Conservation (phyloP, 2,888 invertebrate species). For the Vannuccia rotundouncinata region DNA sequence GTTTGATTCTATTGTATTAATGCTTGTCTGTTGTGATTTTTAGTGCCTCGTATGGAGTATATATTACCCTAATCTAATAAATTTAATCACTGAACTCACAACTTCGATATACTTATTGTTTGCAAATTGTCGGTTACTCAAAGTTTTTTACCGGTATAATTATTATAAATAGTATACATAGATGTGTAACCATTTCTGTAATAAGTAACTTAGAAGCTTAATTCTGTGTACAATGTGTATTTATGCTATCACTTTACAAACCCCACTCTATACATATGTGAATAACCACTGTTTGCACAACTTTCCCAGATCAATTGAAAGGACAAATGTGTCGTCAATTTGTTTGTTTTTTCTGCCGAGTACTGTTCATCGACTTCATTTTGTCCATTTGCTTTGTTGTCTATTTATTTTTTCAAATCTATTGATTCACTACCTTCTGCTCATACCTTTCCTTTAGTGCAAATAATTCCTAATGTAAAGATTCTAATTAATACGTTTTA, state of each 20-base stretch:
- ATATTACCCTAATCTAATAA: too few species aligned
- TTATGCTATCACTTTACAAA: background rate
- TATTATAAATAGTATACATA: background rate
- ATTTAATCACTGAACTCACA: background rate
- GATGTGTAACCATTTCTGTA: background rate
- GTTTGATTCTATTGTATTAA: conserved; percentile 15
- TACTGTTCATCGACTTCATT: background rate
- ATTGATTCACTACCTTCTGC: background rate
- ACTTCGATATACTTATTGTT: background rate
- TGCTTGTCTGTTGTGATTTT: conserved; percentile 9
- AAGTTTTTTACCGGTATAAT: background rate
- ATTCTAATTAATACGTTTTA: background rate
- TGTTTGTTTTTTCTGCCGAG: background rate
- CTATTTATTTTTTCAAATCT: background rate
- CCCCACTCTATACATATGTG: conserved; percentile 3
- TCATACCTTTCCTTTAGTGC: background rate
- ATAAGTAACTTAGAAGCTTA: conserved; percentile 6
- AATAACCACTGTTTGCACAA: conserved; percentile 19
- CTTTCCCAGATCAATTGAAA: too few species aligned
- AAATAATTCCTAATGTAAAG: background rate
- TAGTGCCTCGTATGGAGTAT: conserved; percentile 10
- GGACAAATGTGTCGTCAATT: too few species aligned
- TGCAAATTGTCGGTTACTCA: background rate
- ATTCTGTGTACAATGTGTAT: conserved; percentile 8
- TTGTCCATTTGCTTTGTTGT: conserved; percentile 8